phyloP scores from a whole-genome alignment of 2,888 invertebrate species.

The Phalera bucephala region DNA sequence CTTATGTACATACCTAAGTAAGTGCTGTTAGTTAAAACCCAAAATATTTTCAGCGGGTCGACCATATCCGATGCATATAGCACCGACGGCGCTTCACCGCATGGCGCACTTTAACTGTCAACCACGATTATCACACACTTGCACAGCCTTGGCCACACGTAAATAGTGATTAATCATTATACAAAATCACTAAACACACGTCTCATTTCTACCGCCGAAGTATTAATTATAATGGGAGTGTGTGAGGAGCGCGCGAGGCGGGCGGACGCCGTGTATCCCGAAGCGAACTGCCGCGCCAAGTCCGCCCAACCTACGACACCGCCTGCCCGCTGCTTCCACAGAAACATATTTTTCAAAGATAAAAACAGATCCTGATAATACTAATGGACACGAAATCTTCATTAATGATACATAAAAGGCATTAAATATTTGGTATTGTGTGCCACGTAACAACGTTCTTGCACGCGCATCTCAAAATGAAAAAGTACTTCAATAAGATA shows the following conservation, averaged over 20 bases:
- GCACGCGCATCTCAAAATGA: too few relatives aligned
- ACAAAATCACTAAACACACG: constrained; percentile 49
- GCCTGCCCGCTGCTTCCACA: constrained; percentile 62
- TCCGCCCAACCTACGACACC: constrained; percentile 64
- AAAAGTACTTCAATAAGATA: too few relatives aligned
- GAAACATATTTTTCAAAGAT: constrained; percentile 54
- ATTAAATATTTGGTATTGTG: not conserved
- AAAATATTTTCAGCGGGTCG: constrained; percentile 92
- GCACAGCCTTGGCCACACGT: constrained; percentile 32
- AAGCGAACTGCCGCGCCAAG: constrained; percentile 68
- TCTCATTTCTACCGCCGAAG: constrained; percentile 31
- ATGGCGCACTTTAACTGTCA: constrained; percentile 67
- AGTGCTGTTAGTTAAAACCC: constrained; percentile 93
- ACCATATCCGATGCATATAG: constrained; percentile 85
- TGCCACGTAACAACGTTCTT: too few relatives aligned
- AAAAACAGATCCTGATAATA: constrained; percentile 40
- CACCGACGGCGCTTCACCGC: constrained; percentile 70
- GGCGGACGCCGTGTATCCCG: constrained; percentile 61
- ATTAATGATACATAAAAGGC: constrained; percentile 9
- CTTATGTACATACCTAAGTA: constrained; percentile 84
- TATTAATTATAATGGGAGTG: constrained; percentile 39
- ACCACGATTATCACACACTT: constrained; percentile 46
- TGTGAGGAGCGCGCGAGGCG: constrained; percentile 44
- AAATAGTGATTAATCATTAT: constrained; percentile 41
- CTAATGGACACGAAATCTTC: constrained; percentile 22